These are phyloP conservation scores for Choreutis nemorana DNA, from an alignment of 2,888 invertebrate species.

Conservation along the genomic window DNA sequence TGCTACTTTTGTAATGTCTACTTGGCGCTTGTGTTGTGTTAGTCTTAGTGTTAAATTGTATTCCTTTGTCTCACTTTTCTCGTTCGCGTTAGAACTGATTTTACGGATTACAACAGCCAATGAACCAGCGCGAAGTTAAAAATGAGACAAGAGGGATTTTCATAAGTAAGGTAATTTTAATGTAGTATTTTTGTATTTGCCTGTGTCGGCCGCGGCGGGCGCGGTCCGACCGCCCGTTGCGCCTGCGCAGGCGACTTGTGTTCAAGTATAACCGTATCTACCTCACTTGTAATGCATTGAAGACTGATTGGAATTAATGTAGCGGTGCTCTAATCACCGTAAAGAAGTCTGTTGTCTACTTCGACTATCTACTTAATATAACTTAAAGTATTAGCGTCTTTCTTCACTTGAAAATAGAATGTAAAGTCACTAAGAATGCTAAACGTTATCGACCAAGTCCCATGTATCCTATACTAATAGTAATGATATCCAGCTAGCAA, in stretches of 20 bases:
- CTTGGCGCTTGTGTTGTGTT: slow-evolving; percentile 61
- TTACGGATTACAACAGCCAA: too few species aligned
- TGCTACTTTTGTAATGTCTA: slow-evolving; percentile 57
- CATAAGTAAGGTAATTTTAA: too few species aligned
- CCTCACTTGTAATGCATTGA: slow-evolving; percentile 46
- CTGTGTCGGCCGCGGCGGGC: neutral
- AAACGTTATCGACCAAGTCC: too few species aligned
- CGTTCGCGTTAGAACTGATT: too few species aligned
- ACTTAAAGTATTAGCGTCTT: too few species aligned
- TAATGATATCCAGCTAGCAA: too few species aligned
- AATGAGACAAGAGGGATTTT: too few species aligned
- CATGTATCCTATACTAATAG: too few species aligned
- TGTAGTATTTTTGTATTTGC: neutral
- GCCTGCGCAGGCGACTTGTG: slow-evolving; percentile 29
- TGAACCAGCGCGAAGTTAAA: too few species aligned
- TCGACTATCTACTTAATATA: slow-evolving; percentile 5
- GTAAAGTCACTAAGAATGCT: too few species aligned
- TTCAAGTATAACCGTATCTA: slow-evolving; percentile 45
- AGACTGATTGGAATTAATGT: slow-evolving; percentile 51
- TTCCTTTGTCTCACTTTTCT: slow-evolving; percentile 30
- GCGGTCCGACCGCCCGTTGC: neutral
- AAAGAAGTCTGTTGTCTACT: slow-evolving; percentile 56
- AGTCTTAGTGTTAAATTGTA: slow-evolving; percentile 34
- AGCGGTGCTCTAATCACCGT: slow-evolving; percentile 60
- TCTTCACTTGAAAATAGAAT: too few species aligned